Percentiles rank a stretch among this genome's conserved stretches.
Conservation (phyloP, 2,113 vertebrate genomes). For the Misgurnus mizolepis region DNA sequence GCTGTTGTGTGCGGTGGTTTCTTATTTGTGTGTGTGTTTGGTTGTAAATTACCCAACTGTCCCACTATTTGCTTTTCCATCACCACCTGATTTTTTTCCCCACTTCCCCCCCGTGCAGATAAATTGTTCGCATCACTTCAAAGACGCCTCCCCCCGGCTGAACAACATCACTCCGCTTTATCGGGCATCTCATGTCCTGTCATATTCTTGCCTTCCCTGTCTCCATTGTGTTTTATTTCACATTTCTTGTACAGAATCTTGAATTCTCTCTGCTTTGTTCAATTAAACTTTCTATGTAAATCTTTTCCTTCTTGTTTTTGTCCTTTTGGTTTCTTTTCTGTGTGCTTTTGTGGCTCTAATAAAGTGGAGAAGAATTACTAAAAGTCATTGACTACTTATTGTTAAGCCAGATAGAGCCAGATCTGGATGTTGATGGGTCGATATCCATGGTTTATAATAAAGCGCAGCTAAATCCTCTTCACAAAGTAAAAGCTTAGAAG, state of each 20-base stretch:
- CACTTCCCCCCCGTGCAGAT: conserved; percentile 84
- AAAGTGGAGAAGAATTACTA: conserved; percentile 60
- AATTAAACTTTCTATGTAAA: conserved; percentile 86
- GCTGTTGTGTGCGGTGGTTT: conserved; percentile 50
- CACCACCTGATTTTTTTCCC: conserved; percentile 63
- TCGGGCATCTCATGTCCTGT: conserved; percentile 76
- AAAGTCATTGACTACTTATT: conserved; percentile 50
- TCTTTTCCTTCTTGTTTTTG: conserved; percentile 62
- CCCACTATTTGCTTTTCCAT: conserved; percentile 16
- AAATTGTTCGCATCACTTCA: conserved; percentile 91
- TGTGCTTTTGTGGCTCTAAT: conserved; percentile 57
- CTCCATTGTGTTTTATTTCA: conserved; percentile 37
- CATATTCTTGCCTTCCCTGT: conserved; percentile 64
- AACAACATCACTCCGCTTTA: conserved; percentile 80
- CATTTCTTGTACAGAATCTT: conserved; percentile 90
- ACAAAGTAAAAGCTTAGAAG: no score
- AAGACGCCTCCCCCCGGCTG: conserved; percentile 84
- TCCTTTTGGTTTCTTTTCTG: conserved; percentile 40
- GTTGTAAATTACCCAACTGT: conserved; percentile 35
- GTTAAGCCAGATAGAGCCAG: no score
- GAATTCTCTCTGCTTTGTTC: conserved; percentile 80
- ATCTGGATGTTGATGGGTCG: no score
- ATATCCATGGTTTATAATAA: no score
- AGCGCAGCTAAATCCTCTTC: no score
- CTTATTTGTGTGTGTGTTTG: conserved; percentile 45